These are phyloP conservation scores for Pitangus sulphuratus DNA, from an alignment of 2,797 vertebrate species.

Conservation along the genomic window DNA sequence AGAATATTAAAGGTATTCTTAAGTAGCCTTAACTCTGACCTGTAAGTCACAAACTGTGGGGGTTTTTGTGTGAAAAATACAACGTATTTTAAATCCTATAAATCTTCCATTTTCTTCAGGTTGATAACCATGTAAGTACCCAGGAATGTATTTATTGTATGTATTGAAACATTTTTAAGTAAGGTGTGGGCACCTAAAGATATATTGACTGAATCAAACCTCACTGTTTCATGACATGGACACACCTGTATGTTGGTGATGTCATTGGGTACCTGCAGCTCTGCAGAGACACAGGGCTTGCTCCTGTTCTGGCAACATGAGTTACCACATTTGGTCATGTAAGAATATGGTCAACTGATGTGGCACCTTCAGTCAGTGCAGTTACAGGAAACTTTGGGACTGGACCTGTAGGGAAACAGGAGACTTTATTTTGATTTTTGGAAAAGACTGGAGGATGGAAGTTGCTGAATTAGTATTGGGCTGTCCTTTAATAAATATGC, in stretches of 20 bases:
- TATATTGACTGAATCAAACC: background rate
- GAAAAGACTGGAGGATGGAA: background rate
- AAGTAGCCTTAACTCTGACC: background rate
- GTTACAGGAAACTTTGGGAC: background rate
- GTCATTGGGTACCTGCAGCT: background rate
- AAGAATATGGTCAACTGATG: background rate
- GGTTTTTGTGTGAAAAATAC: background rate
- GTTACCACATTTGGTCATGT: background rate
- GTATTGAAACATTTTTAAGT: background rate
- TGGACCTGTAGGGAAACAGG: background rate
- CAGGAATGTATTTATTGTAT: background rate
- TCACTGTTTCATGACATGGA: background rate
- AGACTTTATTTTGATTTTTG: background rate
- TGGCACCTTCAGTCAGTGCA: background rate
- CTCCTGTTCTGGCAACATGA: background rate
- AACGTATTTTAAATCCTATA: background rate
- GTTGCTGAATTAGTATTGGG: accelerated
- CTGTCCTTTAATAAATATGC: background rate
- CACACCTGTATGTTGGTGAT: background rate
- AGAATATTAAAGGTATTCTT: background rate
- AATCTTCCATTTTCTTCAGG: background rate
- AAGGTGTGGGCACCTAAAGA: background rate
- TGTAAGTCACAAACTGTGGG: background rate
- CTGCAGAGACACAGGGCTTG: background rate
- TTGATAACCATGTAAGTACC: background rate